phyloP scores from a whole-genome alignment of 2,888 invertebrate genomes.

The Noctua fimbriata region DNA sequence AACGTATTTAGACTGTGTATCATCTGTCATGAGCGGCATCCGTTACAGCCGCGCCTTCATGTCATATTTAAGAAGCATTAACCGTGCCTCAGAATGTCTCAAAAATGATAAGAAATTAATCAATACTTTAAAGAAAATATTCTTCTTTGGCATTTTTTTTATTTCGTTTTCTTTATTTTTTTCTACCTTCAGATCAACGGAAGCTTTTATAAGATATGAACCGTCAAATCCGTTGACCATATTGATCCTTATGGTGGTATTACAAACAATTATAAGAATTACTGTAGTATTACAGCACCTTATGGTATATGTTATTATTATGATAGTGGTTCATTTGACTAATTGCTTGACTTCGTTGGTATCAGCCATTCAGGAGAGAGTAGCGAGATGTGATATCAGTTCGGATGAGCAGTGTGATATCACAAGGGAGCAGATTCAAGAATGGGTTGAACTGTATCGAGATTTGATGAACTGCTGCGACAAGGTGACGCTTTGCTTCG shows the following conservation, averaged over 20 bases:
- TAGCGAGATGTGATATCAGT: not conserved
- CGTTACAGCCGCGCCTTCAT: conserved; percentile 5
- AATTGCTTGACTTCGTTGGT: not conserved
- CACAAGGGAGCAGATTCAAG: conserved; percentile 10
- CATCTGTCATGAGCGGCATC: not conserved
- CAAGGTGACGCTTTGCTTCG: conserved; percentile 3
- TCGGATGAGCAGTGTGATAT: not conserved
- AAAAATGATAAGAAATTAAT: not conserved
- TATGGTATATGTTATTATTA: conserved; percentile 1
- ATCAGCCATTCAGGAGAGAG: not conserved
- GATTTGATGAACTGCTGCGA: conserved; percentile 20
- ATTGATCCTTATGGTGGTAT: not conserved
- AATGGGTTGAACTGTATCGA: conserved; percentile 24
- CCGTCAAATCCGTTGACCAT: not conserved
- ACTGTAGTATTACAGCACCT: not conserved
- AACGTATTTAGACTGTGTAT: not conserved
- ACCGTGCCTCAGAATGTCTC: not conserved
- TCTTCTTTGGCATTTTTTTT: not conserved
- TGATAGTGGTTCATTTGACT: conserved; percentile 1
- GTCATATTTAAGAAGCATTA: conserved; percentile 3
- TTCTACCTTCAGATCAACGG: not conserved
- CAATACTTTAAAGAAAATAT: not conserved
- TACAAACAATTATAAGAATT: not conserved
- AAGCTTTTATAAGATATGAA: not conserved
- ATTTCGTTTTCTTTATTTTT: not conserved